A percentile compares a stretch with the other conserved stretches of the same genome.
These are phyloP conservation scores for Arbacia lixula DNA, from an alignment of 53 echinoderm and acorn worm genomes.

Conservation along the genomic window DNA sequence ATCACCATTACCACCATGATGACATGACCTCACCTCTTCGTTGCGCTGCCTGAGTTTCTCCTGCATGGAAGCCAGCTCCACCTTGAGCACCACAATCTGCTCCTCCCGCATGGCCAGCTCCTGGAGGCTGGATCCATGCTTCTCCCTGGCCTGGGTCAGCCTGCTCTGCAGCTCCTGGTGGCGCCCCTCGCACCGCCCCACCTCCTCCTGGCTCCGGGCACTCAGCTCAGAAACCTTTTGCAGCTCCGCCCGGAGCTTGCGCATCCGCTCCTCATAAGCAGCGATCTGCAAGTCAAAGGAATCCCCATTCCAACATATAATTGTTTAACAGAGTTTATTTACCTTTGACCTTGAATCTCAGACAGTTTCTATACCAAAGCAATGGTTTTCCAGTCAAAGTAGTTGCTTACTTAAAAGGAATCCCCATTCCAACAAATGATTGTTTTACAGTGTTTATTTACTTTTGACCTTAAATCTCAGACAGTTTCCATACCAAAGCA, in stretches of 20 bases:
- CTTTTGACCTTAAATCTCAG: too few species aligned
- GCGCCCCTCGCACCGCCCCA: constrained; percentile 72
- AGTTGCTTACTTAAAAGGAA: too few species aligned
- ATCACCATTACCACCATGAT: too few species aligned
- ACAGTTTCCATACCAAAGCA: too few species aligned
- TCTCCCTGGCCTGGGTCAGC: constrained; percentile 68
- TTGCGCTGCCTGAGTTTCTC: constrained; percentile 86
- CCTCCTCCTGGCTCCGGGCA: constrained; percentile 79
- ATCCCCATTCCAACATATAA: too few species aligned
- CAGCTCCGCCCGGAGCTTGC: constrained; percentile 80
- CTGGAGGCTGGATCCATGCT: constrained; percentile 76
- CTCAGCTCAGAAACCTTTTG: constrained; percentile 91
- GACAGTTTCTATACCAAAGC: too few species aligned
- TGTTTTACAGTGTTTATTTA: too few species aligned
- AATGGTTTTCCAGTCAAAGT: too few species aligned
- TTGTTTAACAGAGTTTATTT: too few species aligned
- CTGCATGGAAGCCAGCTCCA: constrained; percentile 90
- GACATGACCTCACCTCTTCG: constrained; percentile 81
- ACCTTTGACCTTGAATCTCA: too few species aligned
- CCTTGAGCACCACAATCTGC: constrained; percentile 95
- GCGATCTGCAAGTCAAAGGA: constrained; percentile 50
- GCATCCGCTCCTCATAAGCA: constrained; percentile 88
- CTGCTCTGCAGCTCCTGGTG: constrained; percentile 67
- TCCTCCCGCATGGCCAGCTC: constrained; percentile 96
- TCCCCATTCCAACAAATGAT: too few species aligned